Evolutionary conservation across 2,888 invertebrate species (phyloP).

Genomic region (Galeruca laticollis): DNA sequence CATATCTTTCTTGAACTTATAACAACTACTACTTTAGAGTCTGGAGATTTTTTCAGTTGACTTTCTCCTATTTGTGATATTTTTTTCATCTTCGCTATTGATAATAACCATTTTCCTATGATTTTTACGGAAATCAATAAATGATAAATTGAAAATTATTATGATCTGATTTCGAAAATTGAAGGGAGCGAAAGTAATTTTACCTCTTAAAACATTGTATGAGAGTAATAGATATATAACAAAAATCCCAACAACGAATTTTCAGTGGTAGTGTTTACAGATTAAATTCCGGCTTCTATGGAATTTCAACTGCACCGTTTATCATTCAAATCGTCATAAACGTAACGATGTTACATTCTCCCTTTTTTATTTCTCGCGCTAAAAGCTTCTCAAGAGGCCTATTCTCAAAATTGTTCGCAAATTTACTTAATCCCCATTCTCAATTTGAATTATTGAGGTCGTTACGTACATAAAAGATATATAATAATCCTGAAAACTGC

Average conservation of each 20-base stretch:
- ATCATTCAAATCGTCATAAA: neutral
- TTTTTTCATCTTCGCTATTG: no score
- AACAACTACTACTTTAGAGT: no score
- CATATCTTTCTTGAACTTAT: no score
- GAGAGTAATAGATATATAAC: neutral
- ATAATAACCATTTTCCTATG: no score
- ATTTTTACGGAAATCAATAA: no score
- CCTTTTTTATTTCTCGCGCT: constrained; percentile 2
- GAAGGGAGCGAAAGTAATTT: neutral
- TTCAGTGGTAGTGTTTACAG: neutral
- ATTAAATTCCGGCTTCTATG: neutral
- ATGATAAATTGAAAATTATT: no score
- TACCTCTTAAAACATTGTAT: neutral
- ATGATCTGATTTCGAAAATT: no score
- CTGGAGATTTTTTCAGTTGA: no score
- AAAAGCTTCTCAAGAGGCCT: constrained; percentile 4
- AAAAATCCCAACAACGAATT: neutral
- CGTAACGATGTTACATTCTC: neutral
- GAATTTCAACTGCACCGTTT: neutral
- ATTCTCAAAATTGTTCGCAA: constrained; percentile 15
- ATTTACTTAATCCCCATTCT: constrained; percentile 6
- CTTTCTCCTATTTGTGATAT: no score
- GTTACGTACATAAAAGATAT: neutral
- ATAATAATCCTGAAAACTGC: no score
- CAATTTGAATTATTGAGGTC: constrained; percentile 1